Conservation (phyloP, 2,888 invertebrate species). For the Zaprionus bogoriensis region DNA sequence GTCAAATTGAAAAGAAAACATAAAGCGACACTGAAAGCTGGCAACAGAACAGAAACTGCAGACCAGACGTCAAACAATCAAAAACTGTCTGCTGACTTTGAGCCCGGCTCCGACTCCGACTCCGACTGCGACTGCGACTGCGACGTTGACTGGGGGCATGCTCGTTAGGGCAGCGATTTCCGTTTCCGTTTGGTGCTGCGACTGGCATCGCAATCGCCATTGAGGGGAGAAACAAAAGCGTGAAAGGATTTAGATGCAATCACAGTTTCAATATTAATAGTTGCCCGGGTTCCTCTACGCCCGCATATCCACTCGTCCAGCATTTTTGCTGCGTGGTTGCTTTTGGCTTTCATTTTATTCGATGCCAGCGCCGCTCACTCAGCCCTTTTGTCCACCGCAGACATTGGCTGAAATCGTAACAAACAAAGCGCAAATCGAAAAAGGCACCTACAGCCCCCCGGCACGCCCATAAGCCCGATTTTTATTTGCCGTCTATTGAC, state of each 20-base stretch:
- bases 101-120: conserved; percentile 7
- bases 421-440: conserved; percentile 65
- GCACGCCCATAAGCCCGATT: conserved; percentile 43
- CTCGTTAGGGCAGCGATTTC: conserved; percentile 70
- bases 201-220: conserved; percentile 64
- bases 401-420: conserved; percentile 46
- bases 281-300: conserved; percentile 2
- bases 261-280: conserved; percentile 70
- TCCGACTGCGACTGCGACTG: conserved; percentile 7
- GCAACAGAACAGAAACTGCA: conserved; percentile 25
- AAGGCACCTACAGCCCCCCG: conserved; percentile 25
- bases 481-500: conserved; percentile 77
- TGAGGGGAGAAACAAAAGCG: conserved; percentile 58
- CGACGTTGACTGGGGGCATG: conserved; percentile 16
- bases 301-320: conserved; percentile 12
- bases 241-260: conserved; percentile 60
- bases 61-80: conserved; percentile 77
- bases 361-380: conserved; percentile 2
- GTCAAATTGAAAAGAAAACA: conserved; percentile 38
- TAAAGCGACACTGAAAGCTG: conserved; percentile 12
- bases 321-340: conserved; percentile 73
- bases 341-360: conserved; percentile 65
- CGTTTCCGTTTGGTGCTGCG: conserved; percentile 59
- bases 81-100: conserved; percentile 62
- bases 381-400: conserved; percentile 58